Evolutionary conservation across 2,113 vertebrate genomes (phyloP).

Genomic region (Aleadryas rufinucha): DNA sequence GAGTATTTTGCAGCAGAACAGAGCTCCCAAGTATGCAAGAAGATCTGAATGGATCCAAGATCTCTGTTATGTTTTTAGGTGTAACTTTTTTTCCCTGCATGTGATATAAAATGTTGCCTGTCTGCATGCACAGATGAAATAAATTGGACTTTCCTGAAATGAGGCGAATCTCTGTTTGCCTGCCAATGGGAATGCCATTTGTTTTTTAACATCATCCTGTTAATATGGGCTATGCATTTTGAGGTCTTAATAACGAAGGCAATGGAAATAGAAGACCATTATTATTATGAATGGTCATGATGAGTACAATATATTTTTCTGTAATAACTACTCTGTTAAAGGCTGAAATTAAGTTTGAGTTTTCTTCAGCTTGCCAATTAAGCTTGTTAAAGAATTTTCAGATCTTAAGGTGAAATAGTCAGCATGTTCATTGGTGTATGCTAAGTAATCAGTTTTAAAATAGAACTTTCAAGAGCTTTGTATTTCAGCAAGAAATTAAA

Average conservation of each 20-base stretch:
- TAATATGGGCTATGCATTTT: background rate
- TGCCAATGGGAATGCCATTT: background rate
- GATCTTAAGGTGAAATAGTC: background rate
- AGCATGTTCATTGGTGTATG: background rate
- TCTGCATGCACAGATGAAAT: background rate
- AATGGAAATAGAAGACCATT: background rate
- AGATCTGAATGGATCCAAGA: background rate
- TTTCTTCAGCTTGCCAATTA: background rate
- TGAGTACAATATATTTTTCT: background rate
- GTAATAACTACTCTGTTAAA: background rate
- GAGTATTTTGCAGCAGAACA: background rate
- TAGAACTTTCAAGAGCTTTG: background rate
- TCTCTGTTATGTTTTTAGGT: background rate
- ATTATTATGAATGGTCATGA: background rate
- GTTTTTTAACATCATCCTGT: background rate
- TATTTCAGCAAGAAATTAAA: background rate
- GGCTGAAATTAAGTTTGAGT: background rate
- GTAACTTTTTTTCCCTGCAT: accelerated
- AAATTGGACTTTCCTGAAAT: background rate
- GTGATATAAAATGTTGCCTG: background rate
- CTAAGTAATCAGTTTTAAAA: background rate
- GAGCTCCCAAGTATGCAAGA: background rate
- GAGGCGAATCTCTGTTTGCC: background rate
- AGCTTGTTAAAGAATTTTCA: background rate
- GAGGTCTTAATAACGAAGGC: background rate